Evolutionary conservation across 2,888 invertebrate genomes (phyloP).

Genomic region (Gryllus longicercus): DNA sequence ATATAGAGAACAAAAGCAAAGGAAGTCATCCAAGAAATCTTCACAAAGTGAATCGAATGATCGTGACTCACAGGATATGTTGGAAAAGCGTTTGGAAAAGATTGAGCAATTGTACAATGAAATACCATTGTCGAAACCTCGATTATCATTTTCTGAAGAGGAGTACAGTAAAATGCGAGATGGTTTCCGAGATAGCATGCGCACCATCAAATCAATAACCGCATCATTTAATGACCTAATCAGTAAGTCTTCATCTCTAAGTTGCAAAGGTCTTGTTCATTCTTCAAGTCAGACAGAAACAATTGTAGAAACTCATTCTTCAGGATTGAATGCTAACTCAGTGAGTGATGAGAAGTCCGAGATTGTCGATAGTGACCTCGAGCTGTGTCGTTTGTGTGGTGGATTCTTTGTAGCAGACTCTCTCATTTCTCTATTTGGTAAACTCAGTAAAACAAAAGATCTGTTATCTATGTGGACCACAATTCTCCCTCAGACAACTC

Average conservation of each 20-base stretch:
- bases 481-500: neutral
- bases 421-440: neutral
- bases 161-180: neutral
- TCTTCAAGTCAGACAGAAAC: too few species aligned
- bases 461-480: neutral
- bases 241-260: too few species aligned
- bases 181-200: neutral
- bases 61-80: neutral
- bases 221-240: neutral
- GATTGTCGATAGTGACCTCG: too few species aligned
- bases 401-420: neutral
- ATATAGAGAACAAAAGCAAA: too few species aligned
- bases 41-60: too few species aligned
- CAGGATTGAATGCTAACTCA: too few species aligned
- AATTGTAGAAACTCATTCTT: too few species aligned
- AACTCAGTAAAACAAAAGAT: neutral
- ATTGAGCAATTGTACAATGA: conserved; percentile 5
- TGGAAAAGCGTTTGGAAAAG: conserved; percentile 4
- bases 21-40: too few species aligned
- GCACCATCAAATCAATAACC: neutral
- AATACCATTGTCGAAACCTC: neutral
- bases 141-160: neutral
- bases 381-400: neutral
- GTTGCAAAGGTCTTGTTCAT: too few species aligned
- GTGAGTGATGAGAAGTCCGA: too few species aligned